A percentile compares a stretch with the other conserved stretches of the same genome.
phyloP scores from a whole-genome alignment of 2,113 vertebrate genomes.

The Xenotilapia caudafasciata region DNA sequence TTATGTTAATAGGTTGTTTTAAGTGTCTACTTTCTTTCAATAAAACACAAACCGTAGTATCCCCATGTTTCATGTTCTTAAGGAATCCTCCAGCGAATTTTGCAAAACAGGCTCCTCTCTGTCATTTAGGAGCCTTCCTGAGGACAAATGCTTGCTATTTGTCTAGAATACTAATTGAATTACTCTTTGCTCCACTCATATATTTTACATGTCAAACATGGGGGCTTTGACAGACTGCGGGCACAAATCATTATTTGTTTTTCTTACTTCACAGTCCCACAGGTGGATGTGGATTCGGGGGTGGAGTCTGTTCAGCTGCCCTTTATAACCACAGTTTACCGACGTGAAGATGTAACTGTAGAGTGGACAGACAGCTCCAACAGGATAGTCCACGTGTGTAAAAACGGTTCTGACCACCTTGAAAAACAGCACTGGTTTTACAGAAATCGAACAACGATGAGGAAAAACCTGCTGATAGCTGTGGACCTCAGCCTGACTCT shows the following conservation, averaged over 20 bases:
- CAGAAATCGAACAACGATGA: accelerated
- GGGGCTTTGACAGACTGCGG: accelerated
- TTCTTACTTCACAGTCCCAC: not conserved
- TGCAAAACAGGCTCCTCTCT: accelerated
- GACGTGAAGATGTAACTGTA: accelerated
- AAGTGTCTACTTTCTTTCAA: not conserved
- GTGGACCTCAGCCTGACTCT: not conserved
- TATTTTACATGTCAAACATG: not conserved
- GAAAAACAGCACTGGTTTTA: not conserved
- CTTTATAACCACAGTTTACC: accelerated
- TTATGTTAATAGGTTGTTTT: not conserved
- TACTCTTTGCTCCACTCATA: accelerated
- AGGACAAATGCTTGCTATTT: accelerated
- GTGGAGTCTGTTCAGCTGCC: not conserved
- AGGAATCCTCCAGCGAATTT: accelerated
- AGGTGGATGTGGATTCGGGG: not conserved
- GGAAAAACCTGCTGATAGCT: accelerated
- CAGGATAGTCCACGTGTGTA: accelerated
- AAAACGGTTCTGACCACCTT: accelerated
- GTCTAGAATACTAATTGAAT: not conserved
- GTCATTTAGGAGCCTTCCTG: accelerated
- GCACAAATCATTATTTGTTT: accelerated
- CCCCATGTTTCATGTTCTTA: accelerated
- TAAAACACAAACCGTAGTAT: accelerated
- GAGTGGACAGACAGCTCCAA: not conserved